Conservation (phyloP, 2,888 invertebrate genomes). For the Schizaphis graminum region DNA sequence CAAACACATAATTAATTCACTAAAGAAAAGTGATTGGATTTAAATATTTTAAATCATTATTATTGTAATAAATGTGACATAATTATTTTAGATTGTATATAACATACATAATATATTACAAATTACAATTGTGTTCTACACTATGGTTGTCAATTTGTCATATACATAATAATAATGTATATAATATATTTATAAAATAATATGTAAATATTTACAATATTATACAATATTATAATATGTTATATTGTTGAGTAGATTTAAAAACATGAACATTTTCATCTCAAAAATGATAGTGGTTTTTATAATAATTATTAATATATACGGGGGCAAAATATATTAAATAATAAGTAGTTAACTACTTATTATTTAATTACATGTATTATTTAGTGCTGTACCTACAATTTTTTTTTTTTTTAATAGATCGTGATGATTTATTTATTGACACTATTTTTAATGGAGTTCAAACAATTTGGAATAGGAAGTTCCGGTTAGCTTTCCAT, state of each 20-base stretch:
- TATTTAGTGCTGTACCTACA: neutral
- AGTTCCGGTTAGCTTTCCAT: neutral
- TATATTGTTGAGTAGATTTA: neutral
- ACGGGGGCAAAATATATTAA: too few species aligned
- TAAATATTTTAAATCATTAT: neutral
- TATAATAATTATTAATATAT: too few species aligned
- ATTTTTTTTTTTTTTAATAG: neutral
- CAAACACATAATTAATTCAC: neutral
- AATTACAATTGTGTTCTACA: neutral
- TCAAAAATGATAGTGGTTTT: neutral
- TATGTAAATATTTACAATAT: neutral
- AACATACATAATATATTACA: neutral
- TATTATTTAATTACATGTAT: neutral
- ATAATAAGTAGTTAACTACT: too few species aligned
- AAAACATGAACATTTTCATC: neutral
- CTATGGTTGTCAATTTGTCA: neutral
- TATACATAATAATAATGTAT: too few species aligned
- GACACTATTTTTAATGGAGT: neutral
- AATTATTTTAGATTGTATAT: too few species aligned
- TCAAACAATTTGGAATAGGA: too few species aligned
- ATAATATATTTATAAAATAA: neutral
- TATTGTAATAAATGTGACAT: too few species aligned
- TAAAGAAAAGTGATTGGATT: neutral
- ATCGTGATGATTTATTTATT: neutral
- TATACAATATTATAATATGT: neutral